Percentiles rank a stretch among this genome's conserved stretches.
These are phyloP conservation scores for Condylura cristata DNA, from an alignment of 2,113 vertebrate genomes.

Conservation along the genomic window DNA sequence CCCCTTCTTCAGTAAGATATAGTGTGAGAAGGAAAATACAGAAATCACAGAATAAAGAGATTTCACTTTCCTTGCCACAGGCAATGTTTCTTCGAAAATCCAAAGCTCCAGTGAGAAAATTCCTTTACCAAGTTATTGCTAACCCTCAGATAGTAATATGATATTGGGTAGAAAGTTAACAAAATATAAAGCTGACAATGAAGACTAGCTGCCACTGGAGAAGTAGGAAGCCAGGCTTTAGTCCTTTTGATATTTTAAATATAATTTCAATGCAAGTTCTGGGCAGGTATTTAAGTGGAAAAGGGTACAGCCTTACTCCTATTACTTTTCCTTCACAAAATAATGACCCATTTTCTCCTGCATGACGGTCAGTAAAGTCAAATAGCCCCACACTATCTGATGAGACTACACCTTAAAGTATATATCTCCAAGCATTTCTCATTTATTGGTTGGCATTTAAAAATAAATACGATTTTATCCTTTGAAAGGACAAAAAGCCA, in stretches of 20 bases:
- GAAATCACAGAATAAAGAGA: not conserved
- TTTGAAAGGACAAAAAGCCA: slow-evolving; percentile 1
- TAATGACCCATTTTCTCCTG: slow-evolving; percentile 31
- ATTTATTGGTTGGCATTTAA: slow-evolving; percentile 44
- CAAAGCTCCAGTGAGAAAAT: not conserved
- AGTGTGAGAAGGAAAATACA: not conserved
- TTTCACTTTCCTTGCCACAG: not conserved
- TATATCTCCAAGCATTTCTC: not conserved
- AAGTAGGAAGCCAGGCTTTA: not conserved
- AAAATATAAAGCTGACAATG: not conserved
- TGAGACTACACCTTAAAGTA: slow-evolving; percentile 14
- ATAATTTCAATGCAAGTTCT: not conserved
- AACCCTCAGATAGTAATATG: not conserved
- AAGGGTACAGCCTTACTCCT: not conserved
- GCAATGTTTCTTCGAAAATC: not conserved
- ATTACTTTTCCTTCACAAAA: not conserved
- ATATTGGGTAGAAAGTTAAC: not conserved
- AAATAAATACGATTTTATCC: slow-evolving; percentile 12
- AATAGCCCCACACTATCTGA: slow-evolving; percentile 18
- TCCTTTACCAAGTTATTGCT: not conserved
- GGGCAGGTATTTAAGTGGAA: not conserved
- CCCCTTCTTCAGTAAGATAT: not conserved
- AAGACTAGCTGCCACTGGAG: not conserved
- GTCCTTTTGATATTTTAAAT: not conserved
- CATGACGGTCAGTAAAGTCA: not conserved